Conservation (phyloP, 2,113 vertebrate genomes). For the Pygoscelis antarcticus region DNA sequence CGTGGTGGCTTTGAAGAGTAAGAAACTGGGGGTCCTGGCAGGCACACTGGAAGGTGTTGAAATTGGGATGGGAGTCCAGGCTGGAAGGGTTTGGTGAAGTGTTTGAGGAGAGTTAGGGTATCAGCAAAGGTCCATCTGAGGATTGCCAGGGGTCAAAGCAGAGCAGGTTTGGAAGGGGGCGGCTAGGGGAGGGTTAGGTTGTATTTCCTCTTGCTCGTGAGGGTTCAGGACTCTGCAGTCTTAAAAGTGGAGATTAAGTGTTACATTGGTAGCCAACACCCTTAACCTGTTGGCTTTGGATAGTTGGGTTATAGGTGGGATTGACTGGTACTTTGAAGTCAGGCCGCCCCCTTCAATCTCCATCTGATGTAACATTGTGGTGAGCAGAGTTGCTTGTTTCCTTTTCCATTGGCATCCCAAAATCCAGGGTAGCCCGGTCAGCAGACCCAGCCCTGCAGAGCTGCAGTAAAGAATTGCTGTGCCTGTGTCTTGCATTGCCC, state of each 20-base stretch:
- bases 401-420: background rate
- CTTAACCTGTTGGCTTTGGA: background rate
- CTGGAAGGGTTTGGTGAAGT: background rate
- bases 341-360: background rate
- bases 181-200: background rate
- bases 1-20: background rate
- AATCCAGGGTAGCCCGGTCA: background rate
- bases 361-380: background rate
- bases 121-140: background rate
- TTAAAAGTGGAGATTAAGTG: background rate
- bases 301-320: fast-evolving
- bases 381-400: background rate
- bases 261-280: background rate
- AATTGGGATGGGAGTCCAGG: background rate
- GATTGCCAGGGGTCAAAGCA: background rate
- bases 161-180: background rate
- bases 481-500: background rate
- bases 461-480: background rate
- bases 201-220: background rate
- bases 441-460: background rate
- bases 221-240: background rate
- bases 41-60: background rate
- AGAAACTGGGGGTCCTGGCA: background rate
- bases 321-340: background rate
- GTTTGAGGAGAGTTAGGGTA: background rate